Percentiles rank a stretch among this genome's conserved stretches.
Conservation (phyloP, 2,797 vertebrate species). For the Rhinogobio ventralis region DNA sequence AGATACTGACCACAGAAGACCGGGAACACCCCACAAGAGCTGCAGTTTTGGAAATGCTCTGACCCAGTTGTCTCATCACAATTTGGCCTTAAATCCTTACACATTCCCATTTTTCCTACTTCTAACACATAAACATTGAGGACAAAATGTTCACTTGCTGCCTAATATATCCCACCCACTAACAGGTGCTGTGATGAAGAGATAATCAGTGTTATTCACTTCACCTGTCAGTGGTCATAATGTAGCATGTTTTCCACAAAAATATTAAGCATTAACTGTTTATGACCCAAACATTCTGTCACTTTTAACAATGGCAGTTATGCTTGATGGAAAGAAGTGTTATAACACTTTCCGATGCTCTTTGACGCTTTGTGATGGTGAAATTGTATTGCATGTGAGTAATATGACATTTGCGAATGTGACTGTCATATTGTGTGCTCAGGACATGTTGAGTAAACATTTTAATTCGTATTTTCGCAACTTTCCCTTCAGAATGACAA, state of each 20-base stretch:
- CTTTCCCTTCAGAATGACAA: conserved; percentile 1
- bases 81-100: too few relatives aligned
- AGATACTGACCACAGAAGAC: too few relatives aligned
- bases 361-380: neutral
- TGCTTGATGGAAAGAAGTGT: conserved; percentile 48
- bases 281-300: conserved; percentile 46
- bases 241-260: neutral
- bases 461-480: neutral
- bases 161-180: too few relatives aligned
- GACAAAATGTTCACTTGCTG: too few relatives aligned
- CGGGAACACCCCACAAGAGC: too few relatives aligned
- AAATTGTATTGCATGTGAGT: conserved; percentile 16
- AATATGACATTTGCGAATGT: conserved; percentile 13
- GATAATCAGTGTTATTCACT: too few relatives aligned
- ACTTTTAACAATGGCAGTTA: conserved; percentile 48
- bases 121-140: too few relatives aligned
- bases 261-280: neutral
- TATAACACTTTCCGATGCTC: neutral
- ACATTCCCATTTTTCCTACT: too few relatives aligned
- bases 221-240: too few relatives aligned
- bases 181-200: too few relatives aligned
- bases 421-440: neutral
- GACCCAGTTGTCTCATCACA: too few relatives aligned
- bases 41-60: too few relatives aligned
- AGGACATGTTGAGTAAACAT: conserved; percentile 23